Evolutionary conservation across 2,113 vertebrate genomes (phyloP).

Genomic region (Passer montanus): DNA sequence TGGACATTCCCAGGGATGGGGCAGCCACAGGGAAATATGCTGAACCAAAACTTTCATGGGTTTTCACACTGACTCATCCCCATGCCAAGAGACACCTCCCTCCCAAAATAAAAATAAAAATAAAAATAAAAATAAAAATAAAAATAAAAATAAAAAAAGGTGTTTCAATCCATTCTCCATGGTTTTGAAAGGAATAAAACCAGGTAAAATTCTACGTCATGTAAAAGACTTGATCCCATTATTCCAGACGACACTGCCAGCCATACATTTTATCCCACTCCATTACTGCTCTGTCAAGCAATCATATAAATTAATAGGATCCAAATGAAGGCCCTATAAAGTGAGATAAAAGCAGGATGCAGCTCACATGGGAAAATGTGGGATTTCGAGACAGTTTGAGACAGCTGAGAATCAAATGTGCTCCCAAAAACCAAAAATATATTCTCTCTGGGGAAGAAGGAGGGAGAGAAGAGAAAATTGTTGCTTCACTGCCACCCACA

Average conservation of each 20-base stretch:
- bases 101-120: background rate
- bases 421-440: background rate
- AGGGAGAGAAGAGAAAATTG: background rate
- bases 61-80: background rate
- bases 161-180: background rate
- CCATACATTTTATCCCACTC: background rate
- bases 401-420: background rate
- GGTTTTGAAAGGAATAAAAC: background rate
- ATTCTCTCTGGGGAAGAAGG: background rate
- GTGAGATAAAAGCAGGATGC: background rate
- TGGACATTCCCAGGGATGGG: background rate
- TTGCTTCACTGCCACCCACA: constrained; percentile 33
- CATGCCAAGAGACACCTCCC: background rate
- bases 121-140: background rate
- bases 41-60: background rate
- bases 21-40: background rate
- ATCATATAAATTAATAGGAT: background rate
- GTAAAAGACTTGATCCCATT: background rate
- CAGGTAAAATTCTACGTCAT: background rate
- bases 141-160: background rate
- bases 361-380: background rate
- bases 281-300: constrained; percentile 2
- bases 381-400: background rate
- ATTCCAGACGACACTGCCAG: background rate
- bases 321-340: constrained; percentile 10